Percentiles rank a stretch among this genome's conserved stretches.
Conservation (phyloP, 2,797 vertebrate genomes). For the Notoglanidium macrostoma region DNA sequence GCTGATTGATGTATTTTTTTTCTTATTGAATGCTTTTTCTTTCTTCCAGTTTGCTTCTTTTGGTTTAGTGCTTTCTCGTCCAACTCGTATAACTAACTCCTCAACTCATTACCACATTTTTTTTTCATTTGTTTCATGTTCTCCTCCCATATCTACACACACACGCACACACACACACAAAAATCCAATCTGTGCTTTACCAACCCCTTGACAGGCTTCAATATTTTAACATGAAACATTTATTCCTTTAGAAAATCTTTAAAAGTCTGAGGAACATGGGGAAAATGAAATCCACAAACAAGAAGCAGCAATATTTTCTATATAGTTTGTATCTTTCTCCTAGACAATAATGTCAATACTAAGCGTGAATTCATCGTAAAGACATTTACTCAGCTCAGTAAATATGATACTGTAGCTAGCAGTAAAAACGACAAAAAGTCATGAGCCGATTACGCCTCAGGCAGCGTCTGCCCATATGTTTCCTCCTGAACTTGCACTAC, state of each 20-base stretch:
- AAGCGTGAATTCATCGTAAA: background rate
- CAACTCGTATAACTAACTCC: background rate
- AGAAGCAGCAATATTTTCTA: background rate
- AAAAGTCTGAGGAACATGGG: background rate
- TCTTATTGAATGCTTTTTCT: background rate
- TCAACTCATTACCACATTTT: background rate
- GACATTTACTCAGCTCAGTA: background rate
- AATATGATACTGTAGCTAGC: background rate
- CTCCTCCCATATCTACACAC: background rate
- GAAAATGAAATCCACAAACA: background rate
- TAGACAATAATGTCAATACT: background rate
- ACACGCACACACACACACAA: background rate
- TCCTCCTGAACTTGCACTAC: background rate
- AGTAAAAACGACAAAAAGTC: background rate
- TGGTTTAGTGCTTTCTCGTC: background rate
- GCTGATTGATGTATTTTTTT: background rate
- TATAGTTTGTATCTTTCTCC: background rate
- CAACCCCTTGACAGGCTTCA: background rate
- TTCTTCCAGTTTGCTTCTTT: background rate
- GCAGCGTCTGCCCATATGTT: background rate
- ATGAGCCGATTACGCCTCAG: background rate
- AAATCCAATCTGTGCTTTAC: background rate
- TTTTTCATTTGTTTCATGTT: background rate
- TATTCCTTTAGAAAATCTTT: background rate
- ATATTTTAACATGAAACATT: background rate